Evolutionary conservation across 2,888 invertebrate genomes (phyloP).

Genomic region (Conops quadrifasciatus): DNA sequence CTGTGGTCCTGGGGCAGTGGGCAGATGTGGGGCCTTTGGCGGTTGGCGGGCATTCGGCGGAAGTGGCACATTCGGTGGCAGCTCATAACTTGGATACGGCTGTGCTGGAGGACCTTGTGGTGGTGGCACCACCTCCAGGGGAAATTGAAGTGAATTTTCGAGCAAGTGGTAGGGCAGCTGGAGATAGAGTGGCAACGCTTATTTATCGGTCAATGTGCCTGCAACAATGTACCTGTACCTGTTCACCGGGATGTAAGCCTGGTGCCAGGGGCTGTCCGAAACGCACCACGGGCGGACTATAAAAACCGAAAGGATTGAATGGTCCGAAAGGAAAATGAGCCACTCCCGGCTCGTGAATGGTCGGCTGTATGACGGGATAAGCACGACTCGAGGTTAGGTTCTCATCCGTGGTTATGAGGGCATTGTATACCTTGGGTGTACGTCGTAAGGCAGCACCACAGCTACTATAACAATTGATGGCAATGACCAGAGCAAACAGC

Average conservation of each 20-base stretch:
- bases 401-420: slow-evolving; percentile 80
- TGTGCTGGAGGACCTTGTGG: slow-evolving; percentile 39
- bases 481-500: slow-evolving; percentile 46
- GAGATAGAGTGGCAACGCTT: not conserved
- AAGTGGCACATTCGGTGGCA: slow-evolving; percentile 34
- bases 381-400: slow-evolving; percentile 79
- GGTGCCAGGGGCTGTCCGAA: slow-evolving; percentile 59
- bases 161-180: slow-evolving; percentile 56
- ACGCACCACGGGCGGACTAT: slow-evolving; percentile 56
- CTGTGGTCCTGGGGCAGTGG: slow-evolving; percentile 30
- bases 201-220: not conserved
- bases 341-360: slow-evolving; percentile 72
- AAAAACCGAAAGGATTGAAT: slow-evolving; percentile 58
- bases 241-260: slow-evolving; percentile 53
- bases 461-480: slow-evolving; percentile 43
- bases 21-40: slow-evolving; percentile 8
- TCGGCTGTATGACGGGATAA: slow-evolving; percentile 77
- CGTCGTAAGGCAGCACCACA: slow-evolving; percentile 59
- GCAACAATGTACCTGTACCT: slow-evolving; percentile 46
- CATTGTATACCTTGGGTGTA: slow-evolving; percentile 81
- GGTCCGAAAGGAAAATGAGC: slow-evolving; percentile 60
- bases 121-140: slow-evolving; percentile 45
- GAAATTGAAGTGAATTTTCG: slow-evolving; percentile 46
- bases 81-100: slow-evolving; percentile 39
- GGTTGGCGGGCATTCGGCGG: slow-evolving; percentile 32